phyloP scores from a whole-genome alignment of 2,113 vertebrate species.

The Colaptes auratus region DNA sequence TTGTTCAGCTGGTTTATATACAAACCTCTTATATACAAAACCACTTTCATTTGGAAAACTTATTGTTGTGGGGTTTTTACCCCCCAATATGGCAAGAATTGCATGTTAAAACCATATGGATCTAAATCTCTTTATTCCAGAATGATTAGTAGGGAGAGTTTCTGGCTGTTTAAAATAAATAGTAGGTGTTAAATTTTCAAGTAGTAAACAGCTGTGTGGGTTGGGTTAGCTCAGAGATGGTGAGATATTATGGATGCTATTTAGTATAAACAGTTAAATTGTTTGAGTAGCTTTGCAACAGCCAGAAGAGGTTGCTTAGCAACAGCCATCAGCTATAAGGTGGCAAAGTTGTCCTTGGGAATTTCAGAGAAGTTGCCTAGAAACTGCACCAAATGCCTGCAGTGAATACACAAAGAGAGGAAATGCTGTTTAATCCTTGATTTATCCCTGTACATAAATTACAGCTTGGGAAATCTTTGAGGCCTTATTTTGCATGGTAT shows the following conservation, averaged over 20 bases:
- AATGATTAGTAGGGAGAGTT: neutral
- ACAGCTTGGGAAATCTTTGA: neutral
- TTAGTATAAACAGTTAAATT: neutral
- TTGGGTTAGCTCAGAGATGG: neutral
- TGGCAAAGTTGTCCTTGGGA: conserved; percentile 61
- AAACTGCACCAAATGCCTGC: conserved; percentile 54
- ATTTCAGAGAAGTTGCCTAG: conserved; percentile 63
- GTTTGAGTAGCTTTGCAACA: neutral
- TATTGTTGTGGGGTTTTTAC: neutral
- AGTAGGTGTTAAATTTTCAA: neutral
- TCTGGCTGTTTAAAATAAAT: neutral
- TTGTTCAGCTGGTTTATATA: neutral
- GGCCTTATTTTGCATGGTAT: neutral
- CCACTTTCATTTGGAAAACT: neutral
- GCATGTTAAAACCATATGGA: neutral
- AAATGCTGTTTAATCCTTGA: neutral
- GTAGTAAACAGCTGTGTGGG: neutral
- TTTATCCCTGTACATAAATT: neutral
- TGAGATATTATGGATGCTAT: rapidly evolving
- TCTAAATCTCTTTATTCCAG: neutral
- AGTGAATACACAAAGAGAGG: conserved; percentile 14
- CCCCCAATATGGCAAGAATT: neutral
- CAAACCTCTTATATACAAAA: neutral
- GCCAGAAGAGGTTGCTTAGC: conserved; percentile 47
- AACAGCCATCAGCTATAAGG: conserved; percentile 10